Conservation (phyloP, 1,140 invertebrate species). For the Drosophila sproati region DNA sequence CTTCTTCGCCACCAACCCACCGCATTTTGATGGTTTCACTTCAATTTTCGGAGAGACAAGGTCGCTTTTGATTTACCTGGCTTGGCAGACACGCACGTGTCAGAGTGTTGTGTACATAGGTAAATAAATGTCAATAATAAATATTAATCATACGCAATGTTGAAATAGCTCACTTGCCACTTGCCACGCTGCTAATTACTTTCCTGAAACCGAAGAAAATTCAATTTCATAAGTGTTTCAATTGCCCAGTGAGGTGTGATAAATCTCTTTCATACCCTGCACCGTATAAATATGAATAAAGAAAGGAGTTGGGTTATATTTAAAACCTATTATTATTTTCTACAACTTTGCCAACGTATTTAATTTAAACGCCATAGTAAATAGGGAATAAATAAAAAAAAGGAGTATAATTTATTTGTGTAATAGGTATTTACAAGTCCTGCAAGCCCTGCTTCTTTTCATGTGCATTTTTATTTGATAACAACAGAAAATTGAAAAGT, state of each 20-base stretch:
- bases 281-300: too few species aligned
- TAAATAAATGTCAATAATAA: slow-evolving; percentile 11
- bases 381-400: too few species aligned
- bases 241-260: too few species aligned
- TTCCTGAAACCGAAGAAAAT: not conserved
- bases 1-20: not conserved
- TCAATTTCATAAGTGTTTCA: too few species aligned
- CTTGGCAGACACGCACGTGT: slow-evolving; percentile 5
- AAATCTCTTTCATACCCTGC: too few species aligned
- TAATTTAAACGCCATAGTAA: too few species aligned
- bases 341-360: too few species aligned
- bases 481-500: slow-evolving; percentile 20
- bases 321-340: too few species aligned
- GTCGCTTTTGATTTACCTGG: slow-evolving; percentile 29
- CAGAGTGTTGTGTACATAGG: not conserved
- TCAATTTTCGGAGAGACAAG: slow-evolving; percentile 18
- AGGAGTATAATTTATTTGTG: too few species aligned
- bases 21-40: slow-evolving; percentile 2
- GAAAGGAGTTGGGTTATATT: too few species aligned
- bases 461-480: slow-evolving; percentile 9
- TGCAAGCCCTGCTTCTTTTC: slow-evolving; percentile 4
- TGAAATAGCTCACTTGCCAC: not conserved
- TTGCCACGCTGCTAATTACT: not conserved
- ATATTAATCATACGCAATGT: slow-evolving; percentile 5
- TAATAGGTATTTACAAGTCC: not conserved